Base-by-base conservation (phyloP, 2,888 invertebrate genomes). In the Parthenolecanium corni region DNA sequence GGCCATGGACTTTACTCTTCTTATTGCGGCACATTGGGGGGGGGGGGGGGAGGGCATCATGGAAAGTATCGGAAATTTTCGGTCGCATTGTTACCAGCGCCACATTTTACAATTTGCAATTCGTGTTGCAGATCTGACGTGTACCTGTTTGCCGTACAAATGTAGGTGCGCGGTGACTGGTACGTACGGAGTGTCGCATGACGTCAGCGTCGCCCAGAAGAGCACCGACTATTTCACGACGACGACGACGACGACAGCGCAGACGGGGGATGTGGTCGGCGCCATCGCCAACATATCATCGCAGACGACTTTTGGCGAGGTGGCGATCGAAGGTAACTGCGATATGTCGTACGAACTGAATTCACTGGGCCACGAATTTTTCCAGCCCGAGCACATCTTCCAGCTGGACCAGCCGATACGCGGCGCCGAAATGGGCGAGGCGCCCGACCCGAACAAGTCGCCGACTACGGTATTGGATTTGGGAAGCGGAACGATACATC, bases 91-190 rank as follows among this genome's bases (percentile, higher is more conserved):
- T 31, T 31, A 31, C 9, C 31, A 9, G 31, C 31, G 4, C 5
- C 31, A 9, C 31, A 9, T 31, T n/a, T 31, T 9, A 9, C 31
- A 31, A 9, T 31, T 31, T 4, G 31, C 31, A 9, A 9, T 31
- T 31, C 31, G 31, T 68, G 56, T 72, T 73, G 63, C 76, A 83
- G 83, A 77, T 66, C 79, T 80, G 63, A 76, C 81, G 0, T 86
- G 86, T 72, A 82, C 84, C 14, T 85, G 86, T 69, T 82, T 84
- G 1, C 85, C 85, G 0, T 86, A 85, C 74, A 85, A 85, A 70
- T 86, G 85, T 71, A 78, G 82, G 36, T 86, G 86, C 70, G 6
- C 52, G 62, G 52, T 9, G 4, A 4, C 52, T 52, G 52, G 25
- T 36, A 52, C 23, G 23, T 46, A 53, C 42, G 20, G 38, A n/a